These are phyloP conservation scores for Notothenia rossii DNA, from an alignment of 2,113 vertebrate genomes.

Conservation along the genomic window DNA sequence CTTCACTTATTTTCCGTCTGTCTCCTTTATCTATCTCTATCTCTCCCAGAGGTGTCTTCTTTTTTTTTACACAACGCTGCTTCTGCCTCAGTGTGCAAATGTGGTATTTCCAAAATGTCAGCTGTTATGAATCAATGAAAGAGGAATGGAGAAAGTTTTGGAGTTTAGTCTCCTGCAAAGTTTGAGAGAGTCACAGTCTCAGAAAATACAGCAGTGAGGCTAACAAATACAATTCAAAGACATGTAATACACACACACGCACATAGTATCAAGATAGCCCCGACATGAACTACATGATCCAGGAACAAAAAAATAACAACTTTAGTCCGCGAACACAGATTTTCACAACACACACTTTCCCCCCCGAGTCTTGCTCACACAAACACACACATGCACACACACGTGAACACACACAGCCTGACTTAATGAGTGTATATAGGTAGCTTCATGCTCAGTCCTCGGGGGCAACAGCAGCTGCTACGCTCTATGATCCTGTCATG, in stretches of 20 bases:
- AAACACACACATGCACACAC: slow-evolving; percentile 14
- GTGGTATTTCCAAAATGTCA: slow-evolving; percentile 41
- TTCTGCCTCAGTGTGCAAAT: slow-evolving; percentile 11
- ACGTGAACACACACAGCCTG: slow-evolving; percentile 26
- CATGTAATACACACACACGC: slow-evolving; percentile 2
- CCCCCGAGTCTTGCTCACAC: background rate
- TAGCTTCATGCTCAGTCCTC: slow-evolving; percentile 36
- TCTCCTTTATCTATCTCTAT: slow-evolving; percentile 19
- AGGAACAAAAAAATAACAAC: slow-evolving; percentile 1
- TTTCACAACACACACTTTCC: background rate
- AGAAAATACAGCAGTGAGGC: background rate
- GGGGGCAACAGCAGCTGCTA: slow-evolving; percentile 53
- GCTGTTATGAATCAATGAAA: slow-evolving; percentile 41
- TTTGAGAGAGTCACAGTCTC: background rate
- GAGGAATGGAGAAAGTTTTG: slow-evolving; percentile 21
- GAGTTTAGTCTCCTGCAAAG: slow-evolving; percentile 10
- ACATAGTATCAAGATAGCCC: background rate
- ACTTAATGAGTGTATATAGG: slow-evolving; percentile 53
- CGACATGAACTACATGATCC: background rate
- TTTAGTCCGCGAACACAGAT: background rate
- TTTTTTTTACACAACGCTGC: background rate
- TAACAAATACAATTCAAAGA: background rate
- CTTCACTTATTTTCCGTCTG: slow-evolving; percentile 1
- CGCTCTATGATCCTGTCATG: slow-evolving; percentile 49
- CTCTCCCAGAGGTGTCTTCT: slow-evolving; percentile 23